Evolutionary conservation across 2,888 invertebrate species (phyloP).

Genomic region (Drosophila hamatofila): DNA sequence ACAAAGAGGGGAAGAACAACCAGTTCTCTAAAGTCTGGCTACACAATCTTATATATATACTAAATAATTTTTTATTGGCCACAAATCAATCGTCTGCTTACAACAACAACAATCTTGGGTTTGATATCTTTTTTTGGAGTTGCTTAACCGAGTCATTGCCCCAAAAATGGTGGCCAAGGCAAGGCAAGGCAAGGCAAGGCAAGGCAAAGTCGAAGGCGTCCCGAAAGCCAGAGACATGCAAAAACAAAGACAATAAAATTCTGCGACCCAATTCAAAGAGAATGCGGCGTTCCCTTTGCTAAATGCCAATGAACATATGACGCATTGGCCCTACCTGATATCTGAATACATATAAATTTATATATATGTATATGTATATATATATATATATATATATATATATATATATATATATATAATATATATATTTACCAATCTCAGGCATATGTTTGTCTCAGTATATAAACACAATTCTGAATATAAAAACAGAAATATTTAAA

Average conservation of each 20-base stretch:
- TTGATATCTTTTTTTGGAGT: slow-evolving; percentile 21
- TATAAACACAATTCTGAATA: slow-evolving; percentile 9
- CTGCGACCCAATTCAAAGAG: slow-evolving; percentile 71
- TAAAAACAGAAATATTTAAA: slow-evolving; percentile 20
- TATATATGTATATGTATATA: neutral
- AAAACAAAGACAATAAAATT: slow-evolving; percentile 58
- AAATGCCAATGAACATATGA: slow-evolving; percentile 37
- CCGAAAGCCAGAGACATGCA: slow-evolving; percentile 49
- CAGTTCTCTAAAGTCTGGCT: slow-evolving; percentile 29
- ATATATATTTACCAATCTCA: neutral
- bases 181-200: slow-evolving; percentile 32
- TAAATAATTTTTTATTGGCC: slow-evolving; percentile 25
- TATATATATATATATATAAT: neutral
- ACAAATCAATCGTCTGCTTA: slow-evolving; percentile 26
- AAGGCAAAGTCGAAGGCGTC: slow-evolving; percentile 45
- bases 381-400: neutral
- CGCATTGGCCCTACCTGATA: slow-evolving; percentile 44
- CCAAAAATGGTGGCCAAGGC: slow-evolving; percentile 69
- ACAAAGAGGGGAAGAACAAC: slow-evolving; percentile 17
- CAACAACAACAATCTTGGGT: slow-evolving; percentile 1
- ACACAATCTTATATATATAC: slow-evolving; percentile 24
- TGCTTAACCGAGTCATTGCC: slow-evolving; percentile 76
- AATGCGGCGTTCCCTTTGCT: slow-evolving; percentile 43
- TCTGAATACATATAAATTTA: slow-evolving; percentile 5
- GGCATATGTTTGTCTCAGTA: neutral